Evolutionary conservation across 2,113 vertebrate genomes (phyloP).

Genomic region (Pseudonaja textilis): DNA sequence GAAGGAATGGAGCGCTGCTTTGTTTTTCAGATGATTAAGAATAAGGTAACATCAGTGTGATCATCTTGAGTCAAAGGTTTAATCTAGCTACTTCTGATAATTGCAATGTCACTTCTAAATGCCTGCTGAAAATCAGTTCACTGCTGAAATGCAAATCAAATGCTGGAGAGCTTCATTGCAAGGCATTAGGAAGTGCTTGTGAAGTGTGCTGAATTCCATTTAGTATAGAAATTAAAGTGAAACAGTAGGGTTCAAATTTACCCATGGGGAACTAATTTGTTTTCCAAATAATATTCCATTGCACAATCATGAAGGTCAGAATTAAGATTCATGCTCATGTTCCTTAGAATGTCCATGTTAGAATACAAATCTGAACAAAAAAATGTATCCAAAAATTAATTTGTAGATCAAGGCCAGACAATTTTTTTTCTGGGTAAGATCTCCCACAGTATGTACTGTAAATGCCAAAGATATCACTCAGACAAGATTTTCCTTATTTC

Average conservation of each 20-base stretch:
- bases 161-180: constrained; percentile 42
- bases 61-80: background rate
- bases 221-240: constrained; percentile 55
- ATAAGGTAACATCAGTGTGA: background rate
- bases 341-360: constrained; percentile 36
- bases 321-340: constrained; percentile 32
- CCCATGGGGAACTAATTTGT: constrained; percentile 43
- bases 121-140: constrained; percentile 35
- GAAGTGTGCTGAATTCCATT: constrained; percentile 60
- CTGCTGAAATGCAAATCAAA: constrained; percentile 49
- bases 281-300: constrained; percentile 48
- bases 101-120: constrained; percentile 28
- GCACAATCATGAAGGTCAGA: constrained; percentile 31
- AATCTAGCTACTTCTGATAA: constrained; percentile 9
- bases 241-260: constrained; percentile 60
- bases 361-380: background rate
- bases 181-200: constrained; percentile 44
- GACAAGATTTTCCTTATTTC: background rate
- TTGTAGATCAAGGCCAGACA: background rate
- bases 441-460: background rate
- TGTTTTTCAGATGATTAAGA: background rate
- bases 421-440: background rate
- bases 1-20: background rate
- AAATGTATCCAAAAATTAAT: background rate
- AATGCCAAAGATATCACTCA: background rate